Evolutionary conservation across 2,888 invertebrate genomes (phyloP).

Genomic region (Ommatoiulus sabulosus): DNA sequence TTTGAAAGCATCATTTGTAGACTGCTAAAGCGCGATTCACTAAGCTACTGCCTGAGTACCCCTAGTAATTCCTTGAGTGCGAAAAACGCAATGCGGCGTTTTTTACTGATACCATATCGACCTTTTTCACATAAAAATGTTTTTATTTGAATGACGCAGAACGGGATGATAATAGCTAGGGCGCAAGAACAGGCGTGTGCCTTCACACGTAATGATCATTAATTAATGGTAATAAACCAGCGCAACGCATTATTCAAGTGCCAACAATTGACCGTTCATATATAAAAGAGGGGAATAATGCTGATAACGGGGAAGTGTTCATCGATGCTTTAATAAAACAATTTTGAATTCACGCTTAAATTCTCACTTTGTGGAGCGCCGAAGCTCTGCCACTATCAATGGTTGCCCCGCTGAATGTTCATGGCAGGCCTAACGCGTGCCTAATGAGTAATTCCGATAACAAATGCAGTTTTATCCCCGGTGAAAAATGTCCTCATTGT

Average conservation of each 20-base stretch:
- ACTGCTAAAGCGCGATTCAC: no score
- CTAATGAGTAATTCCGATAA: slow-evolving; percentile 32
- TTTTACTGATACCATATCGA: neutral
- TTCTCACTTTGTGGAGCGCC: slow-evolving; percentile 38
- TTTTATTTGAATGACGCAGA: neutral
- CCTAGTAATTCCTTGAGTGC: no score
- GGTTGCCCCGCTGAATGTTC: neutral
- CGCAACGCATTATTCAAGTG: slow-evolving; percentile 32
- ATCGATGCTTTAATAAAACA: slow-evolving; percentile 45
- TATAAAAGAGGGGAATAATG: slow-evolving; percentile 13
- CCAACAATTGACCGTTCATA: slow-evolving; percentile 32
- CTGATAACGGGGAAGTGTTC: slow-evolving; percentile 45
- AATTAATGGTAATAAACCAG: slow-evolving; percentile 26
- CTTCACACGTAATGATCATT: slow-evolving; percentile 42
- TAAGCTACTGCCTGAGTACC: no score
- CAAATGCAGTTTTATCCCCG: slow-evolving; percentile 5
- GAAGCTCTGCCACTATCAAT: slow-evolving; percentile 9
- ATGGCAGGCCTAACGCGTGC: neutral
- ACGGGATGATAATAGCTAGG: neutral
- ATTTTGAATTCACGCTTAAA: slow-evolving; percentile 45
- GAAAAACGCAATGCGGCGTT: neutral
- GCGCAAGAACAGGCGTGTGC: neutral
- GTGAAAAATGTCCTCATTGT: slow-evolving; percentile 30
- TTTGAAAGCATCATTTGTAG: no score
- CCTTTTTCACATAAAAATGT: neutral